Evolutionary conservation across 2,113 vertebrate species (phyloP).

Genomic region (Datnioides undecimradiatus): DNA sequence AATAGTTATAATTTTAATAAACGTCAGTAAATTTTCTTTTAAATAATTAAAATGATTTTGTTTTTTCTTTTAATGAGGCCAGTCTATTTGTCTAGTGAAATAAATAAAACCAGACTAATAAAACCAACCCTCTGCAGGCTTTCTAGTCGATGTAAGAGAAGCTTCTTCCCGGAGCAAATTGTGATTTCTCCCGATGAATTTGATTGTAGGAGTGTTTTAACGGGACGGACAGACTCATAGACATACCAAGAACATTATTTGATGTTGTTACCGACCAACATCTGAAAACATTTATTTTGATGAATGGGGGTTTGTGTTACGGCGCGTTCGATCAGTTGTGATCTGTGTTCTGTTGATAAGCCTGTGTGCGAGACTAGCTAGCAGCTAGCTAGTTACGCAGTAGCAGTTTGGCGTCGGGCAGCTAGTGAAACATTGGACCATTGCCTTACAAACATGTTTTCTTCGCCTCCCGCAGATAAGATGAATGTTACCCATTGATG

Average conservation of each 20-base stretch:
- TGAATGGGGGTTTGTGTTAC: background rate
- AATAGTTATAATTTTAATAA: too few species aligned
- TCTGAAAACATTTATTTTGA: rapidly evolving
- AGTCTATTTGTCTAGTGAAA: background rate
- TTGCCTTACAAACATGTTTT: slow-evolving; percentile 44
- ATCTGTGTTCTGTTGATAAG: slow-evolving; percentile 55
- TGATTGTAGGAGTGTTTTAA: background rate
- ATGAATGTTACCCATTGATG: slow-evolving; percentile 19
- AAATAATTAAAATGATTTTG: too few species aligned
- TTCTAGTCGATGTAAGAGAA: background rate
- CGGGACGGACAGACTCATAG: rapidly evolving
- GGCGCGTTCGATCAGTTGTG: background rate
- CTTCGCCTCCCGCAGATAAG: background rate
- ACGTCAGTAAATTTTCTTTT: too few species aligned
- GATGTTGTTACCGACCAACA: rapidly evolving
- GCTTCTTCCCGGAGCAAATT: background rate
- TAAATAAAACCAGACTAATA: background rate
- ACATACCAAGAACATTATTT: rapidly evolving
- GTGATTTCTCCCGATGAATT: background rate
- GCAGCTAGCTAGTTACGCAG: slow-evolving; percentile 77
- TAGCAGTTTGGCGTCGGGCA: slow-evolving; percentile 67
- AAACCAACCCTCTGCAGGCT: background rate
- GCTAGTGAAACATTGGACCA: slow-evolving; percentile 59
- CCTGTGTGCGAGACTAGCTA: slow-evolving; percentile 63
- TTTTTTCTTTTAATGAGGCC: too few species aligned